phyloP scores from a whole-genome alignment of 2,888 invertebrate species.

The Meliscaeva auricollis region DNA sequence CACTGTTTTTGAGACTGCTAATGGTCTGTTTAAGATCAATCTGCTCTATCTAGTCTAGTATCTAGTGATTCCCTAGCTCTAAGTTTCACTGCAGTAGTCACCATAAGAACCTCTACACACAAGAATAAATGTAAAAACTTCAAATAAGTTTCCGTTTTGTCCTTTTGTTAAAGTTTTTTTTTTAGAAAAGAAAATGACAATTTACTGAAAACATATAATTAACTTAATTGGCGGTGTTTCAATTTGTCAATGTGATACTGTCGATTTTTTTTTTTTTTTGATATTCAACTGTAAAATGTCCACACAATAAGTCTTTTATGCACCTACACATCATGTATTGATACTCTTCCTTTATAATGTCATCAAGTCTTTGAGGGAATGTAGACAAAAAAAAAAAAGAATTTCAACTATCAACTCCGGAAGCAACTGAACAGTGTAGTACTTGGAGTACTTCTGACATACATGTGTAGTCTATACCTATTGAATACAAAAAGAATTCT shows the following conservation, averaged over 20 bases:
- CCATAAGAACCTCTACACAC: too few species aligned
- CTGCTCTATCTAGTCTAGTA: too few species aligned
- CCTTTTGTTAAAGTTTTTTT: not conserved
- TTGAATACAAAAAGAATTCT: not conserved
- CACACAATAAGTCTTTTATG: not conserved
- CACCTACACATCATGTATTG: not conserved
- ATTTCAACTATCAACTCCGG: not conserved
- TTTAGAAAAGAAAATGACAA: not conserved
- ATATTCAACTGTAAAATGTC: not conserved
- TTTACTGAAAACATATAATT: not conserved
- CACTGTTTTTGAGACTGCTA: too few species aligned
- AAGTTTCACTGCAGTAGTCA: too few species aligned
- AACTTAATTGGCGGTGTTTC: not conserved
- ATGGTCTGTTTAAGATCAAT: too few species aligned
- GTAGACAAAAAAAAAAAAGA: not conserved
- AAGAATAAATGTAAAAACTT: too few species aligned
- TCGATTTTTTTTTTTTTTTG: not conserved
- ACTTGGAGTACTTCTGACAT: not conserved
- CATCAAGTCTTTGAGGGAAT: not conserved
- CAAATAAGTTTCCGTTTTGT: not conserved
- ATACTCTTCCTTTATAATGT: not conserved
- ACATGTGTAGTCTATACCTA: slow-evolving; percentile 1
- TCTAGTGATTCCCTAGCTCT: too few species aligned
- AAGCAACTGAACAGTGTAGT: not conserved
- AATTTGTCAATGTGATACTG: not conserved